phyloP scores from a whole-genome alignment of 2,797 vertebrate genomes.

The Mormyrus hasselquistii region DNA sequence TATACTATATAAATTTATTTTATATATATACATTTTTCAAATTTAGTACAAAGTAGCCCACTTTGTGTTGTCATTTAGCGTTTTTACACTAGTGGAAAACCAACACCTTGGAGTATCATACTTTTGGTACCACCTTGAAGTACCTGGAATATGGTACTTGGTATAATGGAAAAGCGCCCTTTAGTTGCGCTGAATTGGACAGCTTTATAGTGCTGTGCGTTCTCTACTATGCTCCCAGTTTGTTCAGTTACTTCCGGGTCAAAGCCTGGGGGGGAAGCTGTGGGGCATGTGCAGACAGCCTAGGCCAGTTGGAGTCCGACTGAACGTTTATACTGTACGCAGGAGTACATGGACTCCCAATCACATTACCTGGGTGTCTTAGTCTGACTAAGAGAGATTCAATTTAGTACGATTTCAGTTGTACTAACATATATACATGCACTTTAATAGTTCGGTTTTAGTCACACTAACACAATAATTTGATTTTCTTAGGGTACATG shows the following conservation, averaged over 20 bases:
- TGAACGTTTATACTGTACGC: too few relatives aligned
- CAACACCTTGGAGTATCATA: background rate
- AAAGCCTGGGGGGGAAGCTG: background rate
- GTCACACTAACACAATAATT: background rate
- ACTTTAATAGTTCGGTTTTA: background rate
- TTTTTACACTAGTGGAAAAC: background rate
- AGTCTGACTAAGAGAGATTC: background rate
- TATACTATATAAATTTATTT: too few relatives aligned
- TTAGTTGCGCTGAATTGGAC: background rate
- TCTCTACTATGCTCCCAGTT: background rate
- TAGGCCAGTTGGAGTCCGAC: too few relatives aligned
- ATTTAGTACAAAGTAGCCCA: background rate
- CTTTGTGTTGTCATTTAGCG: background rate
- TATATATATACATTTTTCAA: background rate
- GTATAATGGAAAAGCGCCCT: background rate
- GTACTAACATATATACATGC: background rate
- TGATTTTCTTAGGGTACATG: background rate
- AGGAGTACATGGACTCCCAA: too few relatives aligned
- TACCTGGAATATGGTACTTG: background rate
- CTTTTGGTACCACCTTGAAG: background rate
- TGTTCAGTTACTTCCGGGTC: background rate
- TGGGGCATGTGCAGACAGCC: background rate
- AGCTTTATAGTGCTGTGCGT: background rate
- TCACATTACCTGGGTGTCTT: background rate
- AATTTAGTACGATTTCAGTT: background rate